phyloP scores from a whole-genome alignment of 2,113 vertebrate species.

The Macaca mulatta region DNA sequence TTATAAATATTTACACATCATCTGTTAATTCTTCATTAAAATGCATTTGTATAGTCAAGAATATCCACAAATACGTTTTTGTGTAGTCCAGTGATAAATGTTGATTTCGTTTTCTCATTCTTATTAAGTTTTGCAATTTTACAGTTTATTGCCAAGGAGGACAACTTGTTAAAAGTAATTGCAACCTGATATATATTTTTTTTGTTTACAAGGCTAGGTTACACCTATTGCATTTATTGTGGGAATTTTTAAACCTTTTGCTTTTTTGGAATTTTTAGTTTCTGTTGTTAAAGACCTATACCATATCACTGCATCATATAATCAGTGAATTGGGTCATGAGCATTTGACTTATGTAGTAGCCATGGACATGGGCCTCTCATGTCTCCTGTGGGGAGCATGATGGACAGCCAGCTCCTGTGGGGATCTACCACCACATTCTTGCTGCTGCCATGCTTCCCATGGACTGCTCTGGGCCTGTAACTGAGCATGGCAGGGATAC shows the following conservation, averaged over 20 bases:
- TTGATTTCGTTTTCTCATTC: neutral
- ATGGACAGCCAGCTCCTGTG: neutral
- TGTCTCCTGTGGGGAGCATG: too few species aligned
- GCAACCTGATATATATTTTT: neutral
- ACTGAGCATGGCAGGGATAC: neutral
- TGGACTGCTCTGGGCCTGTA: neutral
- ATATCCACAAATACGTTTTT: neutral
- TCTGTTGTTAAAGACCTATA: neutral
- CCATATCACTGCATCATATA: neutral
- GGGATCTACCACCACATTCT: neutral
- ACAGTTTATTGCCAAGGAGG: neutral
- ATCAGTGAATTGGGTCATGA: too few species aligned
- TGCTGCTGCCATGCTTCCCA: neutral
- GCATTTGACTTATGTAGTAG: neutral
- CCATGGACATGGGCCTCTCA: neutral
- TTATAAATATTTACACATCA: neutral
- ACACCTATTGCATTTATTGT: neutral
- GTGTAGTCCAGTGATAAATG: neutral
- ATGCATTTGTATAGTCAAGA: neutral
- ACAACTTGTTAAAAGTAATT: neutral
- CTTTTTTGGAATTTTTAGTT: neutral
- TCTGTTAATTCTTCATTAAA: neutral
- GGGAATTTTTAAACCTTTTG: neutral
- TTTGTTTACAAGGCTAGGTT: neutral
- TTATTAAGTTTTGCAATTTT: neutral